Evolutionary conservation across 2,113 vertebrate genomes (phyloP), one percentile per base, ranked within the genome.

Genomic region (Notiomystis cincta): DNA sequence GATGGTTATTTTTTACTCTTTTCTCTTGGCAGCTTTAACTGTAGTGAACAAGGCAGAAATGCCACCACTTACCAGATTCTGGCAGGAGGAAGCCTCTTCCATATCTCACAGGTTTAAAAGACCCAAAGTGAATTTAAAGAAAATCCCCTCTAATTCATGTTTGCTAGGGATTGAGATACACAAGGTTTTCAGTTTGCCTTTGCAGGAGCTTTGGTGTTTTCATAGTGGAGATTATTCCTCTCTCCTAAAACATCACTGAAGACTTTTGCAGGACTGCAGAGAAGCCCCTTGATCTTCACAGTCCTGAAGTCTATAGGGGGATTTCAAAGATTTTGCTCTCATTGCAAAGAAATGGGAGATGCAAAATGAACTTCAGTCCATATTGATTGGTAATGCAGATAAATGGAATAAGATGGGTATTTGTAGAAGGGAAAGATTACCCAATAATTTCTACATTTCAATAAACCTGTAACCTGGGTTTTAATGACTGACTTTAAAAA

Each of bases 271-370:
- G 54, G 47, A 82, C 31, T 75, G 61, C 33, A 67, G 78, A 90
- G 71, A 72, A 96, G 79, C 61, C 50, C 61, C 64, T 53, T 66
- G 50, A 80, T 67, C 44, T 78, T 70, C 42, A 37, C 17, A 82
- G 33, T 54, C 51, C 8, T 0, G 70, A 77, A 87, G 16, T 44
- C 75, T 65, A 30, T 11, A 33, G 23, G 25, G 38, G 53, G 60
- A 65, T 90, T 96, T 93, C 86, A 97, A 89, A 96, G 42, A 87
- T 96, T 95, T 90, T 95, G 37, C 53, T 90, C 78, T 91, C 6
- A 3, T 20, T 87, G n/a, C 31, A 76, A 91, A 96, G 58, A 95
- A 94, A 86, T 37, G 38, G 61, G 73, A 96, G 51, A 88, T 87
- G 56, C 53, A 92, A 95, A 96, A 95, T 54, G 72, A 97, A 70